Base-by-base conservation (phyloP, 2,113 vertebrate genomes). In the Lichenostomus cassidix region DNA sequence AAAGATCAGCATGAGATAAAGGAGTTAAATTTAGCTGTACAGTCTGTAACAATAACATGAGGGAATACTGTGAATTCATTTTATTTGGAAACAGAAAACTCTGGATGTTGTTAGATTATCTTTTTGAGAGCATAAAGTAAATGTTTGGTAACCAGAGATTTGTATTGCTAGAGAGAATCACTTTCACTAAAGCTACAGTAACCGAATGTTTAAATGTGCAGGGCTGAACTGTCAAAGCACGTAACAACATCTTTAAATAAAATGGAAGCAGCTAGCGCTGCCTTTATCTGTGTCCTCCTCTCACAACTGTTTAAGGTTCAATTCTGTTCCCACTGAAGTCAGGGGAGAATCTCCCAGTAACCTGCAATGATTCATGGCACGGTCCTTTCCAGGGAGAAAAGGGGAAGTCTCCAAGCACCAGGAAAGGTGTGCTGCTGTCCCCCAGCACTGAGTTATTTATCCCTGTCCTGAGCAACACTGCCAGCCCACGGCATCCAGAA, bases 81-180 rank as follows among this genome's bases (percentile, higher is more conserved):
- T 96, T 96, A 96, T 89, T 92, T 97, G 85, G 94, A 97, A 96
- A 94, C 94, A 94, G 86, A 97, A 94, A 97, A 96, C 92, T 90
- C 82, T 90, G 94, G 93, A 94, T 95, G 95, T 95, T 96, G 89
- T 97, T 95, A 93, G 83, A 96, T 91, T 96, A 96, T 97, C 94
- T 94, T 93, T 97, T 97, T 96, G 95, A 96, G 92, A 97, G 74
- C 55, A 83, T 95, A 97, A 96, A 92, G 87, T 93, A 96, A 95
- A 97, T 88, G 88, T 96, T 95, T 96, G 97, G 95, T 96, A 97
- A 97, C 92, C 87, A 91, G 89, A 97, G 96, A 96, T 95, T 97
- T 91, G 92, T 94, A 97, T 92, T 97, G 84, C 89, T 78, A 67
- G 91, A 94, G 89, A 94, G 95, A 96, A 96, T 93, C 92, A 96